Evolutionary conservation across 2,888 invertebrate species (phyloP).

Genomic region (Archaeoteleia sp.): DNA sequence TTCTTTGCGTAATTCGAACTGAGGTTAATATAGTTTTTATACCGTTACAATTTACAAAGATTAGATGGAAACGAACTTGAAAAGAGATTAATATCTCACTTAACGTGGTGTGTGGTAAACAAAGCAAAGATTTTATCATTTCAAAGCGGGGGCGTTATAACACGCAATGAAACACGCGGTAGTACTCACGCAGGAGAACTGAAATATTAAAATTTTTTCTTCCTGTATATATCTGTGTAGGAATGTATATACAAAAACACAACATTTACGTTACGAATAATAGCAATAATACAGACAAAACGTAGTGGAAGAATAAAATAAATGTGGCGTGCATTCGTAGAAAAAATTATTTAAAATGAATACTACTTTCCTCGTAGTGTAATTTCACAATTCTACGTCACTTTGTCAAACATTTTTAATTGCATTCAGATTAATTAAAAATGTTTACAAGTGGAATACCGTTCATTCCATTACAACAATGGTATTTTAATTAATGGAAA

Average conservation of each 20-base stretch:
- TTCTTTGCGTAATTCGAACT: constrained; percentile 28
- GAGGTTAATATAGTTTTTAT: constrained; percentile 47
- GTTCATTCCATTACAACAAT: too few species aligned
- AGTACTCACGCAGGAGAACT: constrained; percentile 27
- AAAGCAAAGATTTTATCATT: constrained; percentile 52
- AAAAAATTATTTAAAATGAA: too few species aligned
- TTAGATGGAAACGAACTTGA: constrained; percentile 50
- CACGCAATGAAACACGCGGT: constrained; percentile 50
- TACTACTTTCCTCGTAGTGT: too few species aligned
- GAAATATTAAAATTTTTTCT: constrained; percentile 47
- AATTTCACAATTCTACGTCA: too few species aligned
- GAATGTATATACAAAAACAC: neutral
- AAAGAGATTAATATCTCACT: constrained; percentile 54
- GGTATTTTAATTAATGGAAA: too few species aligned
- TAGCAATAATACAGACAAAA: neutral
- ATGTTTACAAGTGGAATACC: too few species aligned
- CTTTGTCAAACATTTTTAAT: too few species aligned
- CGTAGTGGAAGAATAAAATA: too few species aligned
- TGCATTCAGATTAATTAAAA: too few species aligned
- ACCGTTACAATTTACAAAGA: constrained; percentile 45
- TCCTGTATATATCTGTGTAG: constrained; percentile 34
- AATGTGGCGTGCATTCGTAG: too few species aligned
- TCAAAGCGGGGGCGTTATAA: constrained; percentile 49
- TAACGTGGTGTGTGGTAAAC: constrained; percentile 51
- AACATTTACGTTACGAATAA: neutral